Evolutionary conservation across 2,888 invertebrate species (phyloP), one percentile per base, ranked within the genome.

Genomic region (Coremacera marginata): DNA sequence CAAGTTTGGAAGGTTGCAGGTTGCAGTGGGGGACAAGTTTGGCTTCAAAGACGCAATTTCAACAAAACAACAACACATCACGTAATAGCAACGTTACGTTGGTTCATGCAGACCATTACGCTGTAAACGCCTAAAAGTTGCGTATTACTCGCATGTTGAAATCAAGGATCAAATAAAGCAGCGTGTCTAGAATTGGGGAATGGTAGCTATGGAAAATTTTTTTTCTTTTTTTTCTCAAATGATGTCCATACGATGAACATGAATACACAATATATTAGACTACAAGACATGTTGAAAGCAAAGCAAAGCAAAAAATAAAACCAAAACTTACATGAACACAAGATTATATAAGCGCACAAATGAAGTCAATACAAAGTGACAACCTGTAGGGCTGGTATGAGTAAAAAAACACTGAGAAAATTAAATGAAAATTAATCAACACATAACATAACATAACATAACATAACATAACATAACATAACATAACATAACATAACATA

Each of bases 311-410:
- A 34, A 3, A 34, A 62, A 62, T n/a, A 63, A 63, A 31, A 62
- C 16, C 31, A 63, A 7, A 62, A 67, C n/a, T 22, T 49, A 65
- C 65, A 65, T 62, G 49, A 70, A 51, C 51, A 51, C 27, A 34
- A 25, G 51, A 19, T 74, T 74, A 37, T 22, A 16, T 44, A 74
- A 74, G 60, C 31, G 9, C 25, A 19, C 51, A 31, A 63, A 63
- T 65, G 65, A 52, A 52, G 52, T 65, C 63, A 65, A 74, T 74
- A 65, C 34, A 52, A 65, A 74, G 74, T 34, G 74, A 74, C 74
- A 74, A 65, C 65, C 31, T 74, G 74, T 52, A 57, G 16, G 37
- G 49, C 44, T 31, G 37, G 37, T 22, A 31, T 44, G 55, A 25
- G 37, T 37, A 31, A 49, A 0, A 1, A 55, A 22, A 65, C 51